phyloP scores from a whole-genome alignment of 2,888 invertebrate genomes.

The Parapristionchus giblindavisi region DNA sequence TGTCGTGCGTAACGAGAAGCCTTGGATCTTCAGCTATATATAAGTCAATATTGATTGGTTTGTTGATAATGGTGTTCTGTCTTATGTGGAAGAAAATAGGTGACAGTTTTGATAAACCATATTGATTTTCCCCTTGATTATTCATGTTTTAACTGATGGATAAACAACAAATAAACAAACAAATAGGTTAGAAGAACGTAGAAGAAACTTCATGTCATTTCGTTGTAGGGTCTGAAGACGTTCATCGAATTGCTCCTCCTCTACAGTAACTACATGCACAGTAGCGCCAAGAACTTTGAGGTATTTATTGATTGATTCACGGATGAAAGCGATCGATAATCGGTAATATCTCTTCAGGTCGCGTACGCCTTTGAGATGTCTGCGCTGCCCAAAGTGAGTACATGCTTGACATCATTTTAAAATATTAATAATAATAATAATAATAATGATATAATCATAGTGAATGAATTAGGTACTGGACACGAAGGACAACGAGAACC shows the following conservation, averaged over 20 bases:
- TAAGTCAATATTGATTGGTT: too few species aligned
- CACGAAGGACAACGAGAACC: conserved; percentile 88
- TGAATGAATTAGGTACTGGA: conserved; percentile 70
- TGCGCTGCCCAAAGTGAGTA: conserved; percentile 85
- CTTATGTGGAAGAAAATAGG: too few species aligned
- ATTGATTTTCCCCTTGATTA: too few species aligned
- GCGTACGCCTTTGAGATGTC: conserved; percentile 96
- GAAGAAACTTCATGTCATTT: too few species aligned
- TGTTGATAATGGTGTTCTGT: too few species aligned
- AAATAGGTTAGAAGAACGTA: too few species aligned
- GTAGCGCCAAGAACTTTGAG: conserved; percentile 79
- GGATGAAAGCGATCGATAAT: background rate
- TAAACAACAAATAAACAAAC: too few species aligned
- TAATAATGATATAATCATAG: background rate
- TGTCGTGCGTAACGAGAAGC: too few species aligned
- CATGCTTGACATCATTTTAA: background rate
- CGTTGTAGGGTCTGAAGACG: conserved; percentile 87
- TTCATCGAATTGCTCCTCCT: conserved; percentile 88
- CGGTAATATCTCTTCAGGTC: conserved; percentile 74
- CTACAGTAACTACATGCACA: conserved; percentile 95
- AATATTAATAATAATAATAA: background rate
- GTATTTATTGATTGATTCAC: background rate
- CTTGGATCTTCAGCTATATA: too few species aligned
- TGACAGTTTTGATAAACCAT: too few species aligned
- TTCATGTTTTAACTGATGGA: too few species aligned